Evolutionary conservation across 1,140 invertebrate species (phyloP), one percentile per base, ranked within the genome.

Genomic region (Bombus affinis): DNA sequence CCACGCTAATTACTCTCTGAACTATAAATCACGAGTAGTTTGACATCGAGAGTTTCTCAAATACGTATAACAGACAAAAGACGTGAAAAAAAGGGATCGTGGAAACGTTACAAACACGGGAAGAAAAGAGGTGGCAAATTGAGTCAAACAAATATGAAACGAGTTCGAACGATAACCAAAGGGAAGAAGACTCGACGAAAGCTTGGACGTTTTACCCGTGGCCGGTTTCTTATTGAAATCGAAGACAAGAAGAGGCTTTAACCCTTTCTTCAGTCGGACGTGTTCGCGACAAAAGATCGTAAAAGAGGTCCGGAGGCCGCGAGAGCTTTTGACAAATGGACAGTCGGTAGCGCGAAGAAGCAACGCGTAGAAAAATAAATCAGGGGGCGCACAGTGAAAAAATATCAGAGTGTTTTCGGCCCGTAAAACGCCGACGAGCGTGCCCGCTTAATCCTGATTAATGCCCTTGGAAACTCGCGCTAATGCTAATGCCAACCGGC

Each of bases 391-490:
- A 53, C 71, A 70, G 83, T 75, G 74, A 68, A 82, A 91, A 92
- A 92, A 88, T 83, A 88, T 86, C 78, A 39, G 87, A 88, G 74
- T 88, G 89, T 92, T 92, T 92, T 86, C 85, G 88, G 47, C 73
- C 59, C 87, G 77, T 89, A 86, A 87, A 86, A 90, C 86, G 91
- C 85, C 88, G 83, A 82, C 87, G 92, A 92, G 68, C 90, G 88
- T 83, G 81, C 91, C 59, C 89, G 87, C 93, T 93, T 95, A 95
- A 95, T 95, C 93, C 93, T 95, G 94, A 95, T 95, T 95, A 95
- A 94, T 95, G 94, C 92, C 88, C 90, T 91, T 91, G 93, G 92
- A 93, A 93, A 92, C 91, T 92, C 91, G 90, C 90, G 89, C 92
- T 93, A 94, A 94, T 93, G 93, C 93, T 93, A 94, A 94, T 94